These are phyloP conservation scores for Tachysurus fulvidraco DNA, from an alignment of 2,113 vertebrate species.

Conservation along the genomic window DNA sequence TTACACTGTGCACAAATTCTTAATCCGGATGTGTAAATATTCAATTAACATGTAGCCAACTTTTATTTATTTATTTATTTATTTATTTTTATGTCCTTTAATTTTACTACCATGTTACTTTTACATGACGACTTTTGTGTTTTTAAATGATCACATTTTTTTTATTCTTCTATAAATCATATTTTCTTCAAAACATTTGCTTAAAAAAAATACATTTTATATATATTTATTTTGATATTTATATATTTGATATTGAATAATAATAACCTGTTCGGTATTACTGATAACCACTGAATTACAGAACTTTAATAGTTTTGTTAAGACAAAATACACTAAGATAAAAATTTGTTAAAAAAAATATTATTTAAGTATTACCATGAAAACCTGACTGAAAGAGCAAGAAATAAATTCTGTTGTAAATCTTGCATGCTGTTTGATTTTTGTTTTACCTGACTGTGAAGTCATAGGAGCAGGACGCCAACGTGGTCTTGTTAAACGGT, in stretches of 20 bases:
- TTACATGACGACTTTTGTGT: background rate
- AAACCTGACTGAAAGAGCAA: background rate
- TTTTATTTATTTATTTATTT: too few species aligned
- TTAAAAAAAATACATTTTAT: too few species aligned
- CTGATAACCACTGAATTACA: too few species aligned
- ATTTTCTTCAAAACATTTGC: background rate
- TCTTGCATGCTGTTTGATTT: background rate
- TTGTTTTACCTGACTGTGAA: conserved; percentile 89
- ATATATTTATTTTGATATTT: too few species aligned
- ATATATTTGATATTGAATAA: too few species aligned
- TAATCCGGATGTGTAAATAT: background rate
- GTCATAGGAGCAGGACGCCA: conserved; percentile 96
- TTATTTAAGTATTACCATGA: background rate
- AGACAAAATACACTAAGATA: too few species aligned
- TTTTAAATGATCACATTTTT: background rate
- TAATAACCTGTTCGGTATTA: too few species aligned
- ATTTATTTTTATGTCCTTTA: background rate
- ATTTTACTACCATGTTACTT: background rate
- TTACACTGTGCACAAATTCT: background rate
- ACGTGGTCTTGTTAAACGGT: conserved; percentile 79
- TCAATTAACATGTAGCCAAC: background rate
- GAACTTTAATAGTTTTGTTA: too few species aligned
- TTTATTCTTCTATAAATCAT: background rate
- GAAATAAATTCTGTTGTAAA: background rate
- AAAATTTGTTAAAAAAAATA: background rate